These are phyloP conservation scores for Mechanitis mazaeus DNA, from an alignment of 2,888 invertebrate genomes.

Conservation along the genomic window DNA sequence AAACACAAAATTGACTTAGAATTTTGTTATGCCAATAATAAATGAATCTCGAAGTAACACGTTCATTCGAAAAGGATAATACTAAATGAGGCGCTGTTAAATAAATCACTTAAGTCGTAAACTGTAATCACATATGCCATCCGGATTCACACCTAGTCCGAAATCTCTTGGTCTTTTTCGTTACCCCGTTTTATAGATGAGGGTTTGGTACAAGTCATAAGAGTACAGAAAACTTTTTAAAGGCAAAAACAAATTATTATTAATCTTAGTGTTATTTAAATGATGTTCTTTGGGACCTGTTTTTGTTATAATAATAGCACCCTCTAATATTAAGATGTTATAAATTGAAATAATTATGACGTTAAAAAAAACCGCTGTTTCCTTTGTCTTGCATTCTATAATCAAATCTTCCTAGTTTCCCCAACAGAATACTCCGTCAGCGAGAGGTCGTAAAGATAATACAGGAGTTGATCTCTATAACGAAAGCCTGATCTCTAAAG, in stretches of 20 bases:
- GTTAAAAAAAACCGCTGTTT: slow-evolving; percentile 5
- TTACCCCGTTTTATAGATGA: slow-evolving; percentile 52
- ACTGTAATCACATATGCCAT: slow-evolving; percentile 53
- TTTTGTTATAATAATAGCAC: too few relatives aligned
- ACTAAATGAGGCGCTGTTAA: slow-evolving; percentile 31
- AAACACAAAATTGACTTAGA: too few relatives aligned
- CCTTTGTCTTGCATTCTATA: slow-evolving; percentile 27
- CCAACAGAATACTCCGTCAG: slow-evolving; percentile 24
- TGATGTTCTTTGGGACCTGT: neutral
- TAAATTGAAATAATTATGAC: too few relatives aligned
- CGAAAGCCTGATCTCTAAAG: slow-evolving; percentile 56
- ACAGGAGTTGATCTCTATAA: slow-evolving; percentile 59
- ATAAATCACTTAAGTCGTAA: slow-evolving; percentile 55
- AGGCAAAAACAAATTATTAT: too few relatives aligned
- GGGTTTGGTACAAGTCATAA: slow-evolving; percentile 35
- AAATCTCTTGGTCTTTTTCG: slow-evolving; percentile 64
- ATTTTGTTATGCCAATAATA: too few relatives aligned
- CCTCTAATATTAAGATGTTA: too few relatives aligned
- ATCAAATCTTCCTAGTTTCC: slow-evolving; percentile 31
- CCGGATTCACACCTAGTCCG: slow-evolving; percentile 61
- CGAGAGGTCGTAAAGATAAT: slow-evolving; percentile 62
- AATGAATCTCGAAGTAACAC: neutral
- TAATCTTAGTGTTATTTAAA: too few relatives aligned
- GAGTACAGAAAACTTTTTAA: neutral
- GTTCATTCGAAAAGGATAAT: slow-evolving; percentile 23